These are phyloP conservation scores for Hyperoplus immaculatus DNA, from an alignment of 2,797 vertebrate genomes.

Conservation along the genomic window DNA sequence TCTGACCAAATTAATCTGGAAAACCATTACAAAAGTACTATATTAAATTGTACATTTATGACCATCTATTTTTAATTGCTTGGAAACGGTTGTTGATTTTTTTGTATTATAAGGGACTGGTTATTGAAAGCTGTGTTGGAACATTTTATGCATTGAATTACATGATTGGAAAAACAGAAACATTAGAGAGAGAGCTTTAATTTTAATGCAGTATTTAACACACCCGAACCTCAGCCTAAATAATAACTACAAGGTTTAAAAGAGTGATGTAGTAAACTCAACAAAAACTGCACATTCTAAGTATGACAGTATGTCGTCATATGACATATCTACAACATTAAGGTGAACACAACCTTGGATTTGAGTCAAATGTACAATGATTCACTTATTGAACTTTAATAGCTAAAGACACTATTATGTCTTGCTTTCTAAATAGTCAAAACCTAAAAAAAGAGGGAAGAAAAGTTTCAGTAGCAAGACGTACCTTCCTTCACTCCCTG, in stretches of 20 bases:
- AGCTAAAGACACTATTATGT: neutral
- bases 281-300: neutral
- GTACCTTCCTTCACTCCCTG: conserved; percentile 79
- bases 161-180: neutral
- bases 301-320: neutral
- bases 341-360: neutral
- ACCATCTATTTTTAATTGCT: neutral
- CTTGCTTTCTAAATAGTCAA: neutral
- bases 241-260: neutral
- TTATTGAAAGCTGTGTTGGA: neutral
- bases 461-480: neutral
- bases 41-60: neutral
- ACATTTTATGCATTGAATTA: neutral
- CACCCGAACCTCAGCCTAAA: neutral
- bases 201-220: neutral
- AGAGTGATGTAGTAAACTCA: neutral
- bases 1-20: neutral
- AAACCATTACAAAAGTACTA: neutral
- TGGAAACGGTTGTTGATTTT: too few relatives aligned
- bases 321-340: neutral
- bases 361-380: neutral
- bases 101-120: neutral
- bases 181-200: neutral
- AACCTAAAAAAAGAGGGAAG: neutral
- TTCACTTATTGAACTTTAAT: neutral